phyloP scores from a whole-genome alignment of 2,113 vertebrate species.

The Dromaius novaehollandiae region DNA sequence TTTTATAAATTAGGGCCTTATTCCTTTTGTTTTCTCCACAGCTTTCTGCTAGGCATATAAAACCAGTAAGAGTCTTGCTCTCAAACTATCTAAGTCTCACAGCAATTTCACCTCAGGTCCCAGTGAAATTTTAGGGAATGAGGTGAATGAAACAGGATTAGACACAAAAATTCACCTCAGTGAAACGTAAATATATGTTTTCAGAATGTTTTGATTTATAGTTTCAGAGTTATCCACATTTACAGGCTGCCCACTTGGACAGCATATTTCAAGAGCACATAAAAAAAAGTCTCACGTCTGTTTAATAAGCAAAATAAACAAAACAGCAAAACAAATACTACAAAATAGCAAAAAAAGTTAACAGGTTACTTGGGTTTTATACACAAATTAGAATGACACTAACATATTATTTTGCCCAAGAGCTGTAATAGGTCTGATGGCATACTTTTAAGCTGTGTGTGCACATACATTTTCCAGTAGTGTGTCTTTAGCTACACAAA shows the following conservation, averaged over 20 bases:
- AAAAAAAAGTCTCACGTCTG: neutral
- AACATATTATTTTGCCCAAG: no score
- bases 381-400: neutral
- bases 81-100: neutral
- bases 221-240: neutral
- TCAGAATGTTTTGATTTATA: neutral
- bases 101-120: neutral
- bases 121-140: neutral
- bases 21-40: neutral
- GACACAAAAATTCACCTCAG: neutral
- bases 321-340: neutral
- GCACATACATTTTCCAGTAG: neutral
- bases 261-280: neutral
- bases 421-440: neutral
- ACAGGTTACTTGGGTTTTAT: neutral
- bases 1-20: neutral
- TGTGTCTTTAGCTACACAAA: neutral
- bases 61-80: neutral
- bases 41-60: neutral
- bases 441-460: neutral
- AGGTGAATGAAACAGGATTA: neutral
- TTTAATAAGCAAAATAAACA: neutral
- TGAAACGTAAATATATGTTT: neutral
- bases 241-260: neutral
- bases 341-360: neutral